Base-by-base conservation (phyloP, 2,888 invertebrate species). In the Oxyscelio sp. region DNA sequence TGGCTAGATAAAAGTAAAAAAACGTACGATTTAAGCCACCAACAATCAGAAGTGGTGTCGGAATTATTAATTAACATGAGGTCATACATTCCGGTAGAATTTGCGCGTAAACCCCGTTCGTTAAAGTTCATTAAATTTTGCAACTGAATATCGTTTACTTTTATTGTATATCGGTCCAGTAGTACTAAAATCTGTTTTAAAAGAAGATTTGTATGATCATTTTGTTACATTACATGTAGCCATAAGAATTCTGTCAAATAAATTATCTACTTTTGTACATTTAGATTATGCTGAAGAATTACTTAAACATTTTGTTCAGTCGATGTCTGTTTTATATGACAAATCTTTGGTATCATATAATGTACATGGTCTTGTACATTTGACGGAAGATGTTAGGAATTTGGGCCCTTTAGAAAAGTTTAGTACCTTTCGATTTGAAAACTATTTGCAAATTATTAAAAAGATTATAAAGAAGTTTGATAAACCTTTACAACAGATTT, bases 351-450 rank as follows among this genome's bases (percentile, higher is more conserved):
- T 63, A 1, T 63, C 63, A 11, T 50, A 52, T 22, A 74, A 74
- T 63, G 34, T 34, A 15, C 73, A 61, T 17, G 48, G 38, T 11
- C 52, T 73, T 11, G 24, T 48, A 11, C 61, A 73, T 40, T 50
- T 73, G 11, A 15, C 24, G 6, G 61, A 73, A 4, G 73, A 73
- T 61, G 73, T 45, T 1, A 73, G 19, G 50, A 38, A 34, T 0
- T 50, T 59, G 15, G 59, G 73, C 4, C 6, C n/a, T 0, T 38
- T 59, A 13, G 59, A 73, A 31, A 73, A 50, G 11, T 61, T 48
- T 15, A 61, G 61, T 48, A 52, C 73, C 5, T 73, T 73, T 50
- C n/a, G 17, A 17, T 73, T 73, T 48, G 61, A 73, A 52, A 61
- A 50, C 40, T 73, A 61, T 22, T 31, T 59, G 21, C 48, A 48